Evolutionary conservation across 2,888 invertebrate genomes (phyloP), one percentile per base, ranked within the genome.

Genomic region (Drosophila trichaetosa): DNA sequence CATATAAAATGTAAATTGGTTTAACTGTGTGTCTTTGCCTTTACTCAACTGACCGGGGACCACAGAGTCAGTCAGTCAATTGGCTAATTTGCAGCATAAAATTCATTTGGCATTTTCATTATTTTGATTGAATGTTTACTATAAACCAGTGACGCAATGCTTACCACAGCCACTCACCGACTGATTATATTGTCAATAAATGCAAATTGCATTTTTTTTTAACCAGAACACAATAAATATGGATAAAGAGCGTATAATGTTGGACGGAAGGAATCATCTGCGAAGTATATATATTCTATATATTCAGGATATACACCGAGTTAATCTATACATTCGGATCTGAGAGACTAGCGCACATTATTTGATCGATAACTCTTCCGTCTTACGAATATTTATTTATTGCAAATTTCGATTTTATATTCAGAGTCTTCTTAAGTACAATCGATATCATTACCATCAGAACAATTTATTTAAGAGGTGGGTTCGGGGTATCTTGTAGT

Each of bases 61-160:
- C 77, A 42, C 77, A 66, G 56, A 51, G 60, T 60, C 70, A 78
- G 78, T 74, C 78, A 70, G 68, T 77, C 71, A 77, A 89, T 73
- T 89, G 87, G 65, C 71, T 82, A 74, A 84, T 84, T 87, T 70
- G 53, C 63, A 48, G 67, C 56, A 66, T 54, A 40, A 60, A 72
- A 73, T 72, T 61, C 70, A 81, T 74, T 85, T 69, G 57, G 52
- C 65, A 75, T 69, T 69, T 71, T 74, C 69, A 78, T 79, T 72
- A 76, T 76, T 76, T 77, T 82, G 82, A 89, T 85, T 89, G 78
- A 89, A 87, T 89, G 80, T 67, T 81, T 73, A 49, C 57, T 70
- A 57, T 59, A 38, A 42, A 36, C 56, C 52, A 49, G 7, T 38
- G 51, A 33, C 54, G n/a, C 54, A 38, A 4, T 38, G 53, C 18